These are phyloP conservation scores for Rhabdomys dilectus DNA, from an alignment of 2,113 vertebrate species.

Conservation along the genomic window DNA sequence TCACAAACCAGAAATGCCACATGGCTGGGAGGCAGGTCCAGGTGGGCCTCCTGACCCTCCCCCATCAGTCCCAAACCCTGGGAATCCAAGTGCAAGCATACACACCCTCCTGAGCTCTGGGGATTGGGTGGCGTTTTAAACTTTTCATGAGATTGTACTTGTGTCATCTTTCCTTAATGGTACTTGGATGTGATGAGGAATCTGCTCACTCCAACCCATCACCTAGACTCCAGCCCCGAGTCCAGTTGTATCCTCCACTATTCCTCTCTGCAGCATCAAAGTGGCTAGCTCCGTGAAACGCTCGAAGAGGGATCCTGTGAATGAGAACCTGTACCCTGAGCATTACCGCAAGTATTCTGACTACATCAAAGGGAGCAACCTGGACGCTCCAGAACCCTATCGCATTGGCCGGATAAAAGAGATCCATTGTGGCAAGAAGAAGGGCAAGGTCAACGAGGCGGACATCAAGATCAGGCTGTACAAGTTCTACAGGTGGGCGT, in stretches of 20 bases:
- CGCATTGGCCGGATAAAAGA: conserved; percentile 94
- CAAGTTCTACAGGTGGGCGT: conserved; percentile 94
- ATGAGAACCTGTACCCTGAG: conserved; percentile 96
- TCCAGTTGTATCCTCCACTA: accelerated
- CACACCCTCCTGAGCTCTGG: neutral
- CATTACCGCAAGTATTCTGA: conserved; percentile 97
- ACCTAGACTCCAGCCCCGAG: neutral
- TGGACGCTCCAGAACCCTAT: conserved; percentile 94
- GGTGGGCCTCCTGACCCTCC: neutral
- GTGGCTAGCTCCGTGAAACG: conserved; percentile 93
- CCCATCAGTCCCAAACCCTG: neutral
- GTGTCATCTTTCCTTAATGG: too few species aligned
- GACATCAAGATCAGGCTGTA: conserved; percentile 94
- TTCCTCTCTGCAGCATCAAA: conserved; percentile 88
- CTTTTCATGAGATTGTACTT: accelerated
- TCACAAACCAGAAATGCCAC: neutral
- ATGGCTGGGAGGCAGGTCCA: neutral
- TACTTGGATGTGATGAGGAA: neutral
- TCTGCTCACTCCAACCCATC: neutral
- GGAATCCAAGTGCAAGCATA: too few species aligned
- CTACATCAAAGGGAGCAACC: conserved; percentile 98
- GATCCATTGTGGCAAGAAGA: conserved; percentile 93
- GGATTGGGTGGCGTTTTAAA: neutral
- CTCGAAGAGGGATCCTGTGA: conserved; percentile 93
- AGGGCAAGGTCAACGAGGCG: conserved; percentile 88